Percentiles rank a stretch among this genome's conserved stretches.
Evolutionary conservation across 2,113 vertebrate species (phyloP).

Genomic region (Rhizomys pruinosus): DNA sequence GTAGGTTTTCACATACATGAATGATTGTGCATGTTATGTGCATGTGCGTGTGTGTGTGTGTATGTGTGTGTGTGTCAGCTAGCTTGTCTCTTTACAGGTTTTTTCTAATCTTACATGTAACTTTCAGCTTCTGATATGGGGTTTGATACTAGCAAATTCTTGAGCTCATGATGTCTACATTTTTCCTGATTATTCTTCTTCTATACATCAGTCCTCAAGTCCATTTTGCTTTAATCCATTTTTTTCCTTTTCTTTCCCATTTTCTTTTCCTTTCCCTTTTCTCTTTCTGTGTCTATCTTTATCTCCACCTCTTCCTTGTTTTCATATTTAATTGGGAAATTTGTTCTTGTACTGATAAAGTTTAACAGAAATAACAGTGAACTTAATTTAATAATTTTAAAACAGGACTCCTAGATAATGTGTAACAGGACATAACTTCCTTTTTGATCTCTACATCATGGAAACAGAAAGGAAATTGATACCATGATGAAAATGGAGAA

Average conservation of each 20-base stretch:
- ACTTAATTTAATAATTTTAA: constrained; percentile 39
- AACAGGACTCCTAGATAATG: not conserved
- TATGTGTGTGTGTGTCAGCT: not conserved
- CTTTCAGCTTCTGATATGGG: not conserved
- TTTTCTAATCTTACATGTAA: too few relatives aligned
- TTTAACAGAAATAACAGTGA: not conserved
- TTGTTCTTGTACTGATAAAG: not conserved
- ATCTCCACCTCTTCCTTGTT: not conserved
- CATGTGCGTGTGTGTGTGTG: not conserved
- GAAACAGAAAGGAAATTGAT: constrained; percentile 28
- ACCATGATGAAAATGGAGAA: not conserved
- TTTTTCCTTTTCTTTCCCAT: not conserved
- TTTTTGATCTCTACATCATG: not conserved
- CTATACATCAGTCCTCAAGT: not conserved
- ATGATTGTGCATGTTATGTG: not conserved
- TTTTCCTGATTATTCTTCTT: not conserved
- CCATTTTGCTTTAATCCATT: not conserved
- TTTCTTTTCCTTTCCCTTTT: not conserved
- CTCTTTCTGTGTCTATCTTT: not conserved
- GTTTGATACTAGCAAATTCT: not conserved
- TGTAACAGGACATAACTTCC: not conserved
- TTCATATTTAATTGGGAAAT: not conserved
- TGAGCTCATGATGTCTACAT: fast-evolving
- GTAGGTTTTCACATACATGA: not conserved
- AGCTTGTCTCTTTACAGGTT: not conserved